A percentile compares a stretch with the other conserved stretches of the same genome.
phyloP scores from a whole-genome alignment of 2,113 vertebrate genomes.

The Sardina pilchardus region DNA sequence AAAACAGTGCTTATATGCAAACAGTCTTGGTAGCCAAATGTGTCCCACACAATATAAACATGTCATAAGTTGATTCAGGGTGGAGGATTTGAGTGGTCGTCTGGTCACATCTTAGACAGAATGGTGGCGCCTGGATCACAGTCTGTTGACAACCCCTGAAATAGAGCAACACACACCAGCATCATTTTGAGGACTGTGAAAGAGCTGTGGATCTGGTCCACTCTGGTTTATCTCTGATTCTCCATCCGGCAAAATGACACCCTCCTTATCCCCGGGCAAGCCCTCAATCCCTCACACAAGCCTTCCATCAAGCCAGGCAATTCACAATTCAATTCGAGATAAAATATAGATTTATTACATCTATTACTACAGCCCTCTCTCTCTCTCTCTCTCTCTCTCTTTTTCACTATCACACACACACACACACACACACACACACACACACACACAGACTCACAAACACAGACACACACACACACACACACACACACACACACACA shows the following conservation, averaged over 20 bases:
- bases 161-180: not conserved
- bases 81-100: no score
- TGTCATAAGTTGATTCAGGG: no score
- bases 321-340: conserved; percentile 8
- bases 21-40: no score
- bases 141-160: no score
- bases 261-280: not conserved
- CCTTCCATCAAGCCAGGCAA: not conserved
- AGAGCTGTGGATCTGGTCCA: not conserved
- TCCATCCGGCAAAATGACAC: not conserved
- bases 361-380: not conserved
- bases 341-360: conserved; percentile 11
- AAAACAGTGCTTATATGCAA: no score
- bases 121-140: no score
- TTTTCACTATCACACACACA: not conserved
- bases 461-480: not conserved
- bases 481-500: not conserved
- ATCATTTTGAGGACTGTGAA: not conserved
- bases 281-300: not conserved
- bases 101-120: no score
- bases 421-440: not conserved
- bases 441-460: not conserved
- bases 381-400: not conserved
- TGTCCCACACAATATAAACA: no score
- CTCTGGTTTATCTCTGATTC: not conserved